Conservation (phyloP, 2,113 vertebrate species). For the Baryphthengus martii region DNA sequence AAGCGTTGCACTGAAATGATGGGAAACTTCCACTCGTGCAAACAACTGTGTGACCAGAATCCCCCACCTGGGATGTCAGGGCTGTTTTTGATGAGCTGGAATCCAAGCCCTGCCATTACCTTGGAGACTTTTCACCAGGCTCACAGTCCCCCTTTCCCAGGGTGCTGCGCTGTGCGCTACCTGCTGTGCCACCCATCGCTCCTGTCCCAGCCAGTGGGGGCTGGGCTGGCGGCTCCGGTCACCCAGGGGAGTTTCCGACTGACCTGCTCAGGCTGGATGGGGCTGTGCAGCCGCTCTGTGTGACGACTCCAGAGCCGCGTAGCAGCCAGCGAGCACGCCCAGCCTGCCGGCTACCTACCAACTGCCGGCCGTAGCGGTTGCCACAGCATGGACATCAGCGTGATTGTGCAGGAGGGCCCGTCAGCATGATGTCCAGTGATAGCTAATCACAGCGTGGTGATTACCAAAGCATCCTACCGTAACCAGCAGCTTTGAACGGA, state of each 20-base stretch:
- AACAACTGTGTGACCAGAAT: background rate
- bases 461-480: background rate
- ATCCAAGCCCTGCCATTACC: background rate
- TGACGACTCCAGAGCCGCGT: background rate
- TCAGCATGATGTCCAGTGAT: no score
- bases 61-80: background rate
- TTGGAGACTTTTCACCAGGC: background rate
- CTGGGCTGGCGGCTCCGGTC: background rate
- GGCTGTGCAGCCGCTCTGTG: rapidly evolving
- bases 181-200: background rate
- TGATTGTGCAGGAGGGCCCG: no score
- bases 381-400: background rate
- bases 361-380: background rate
- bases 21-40: background rate
- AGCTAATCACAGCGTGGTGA: no score
- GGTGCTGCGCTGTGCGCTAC: background rate
- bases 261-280: background rate
- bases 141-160: background rate
- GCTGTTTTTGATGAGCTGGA: background rate
- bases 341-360: background rate
- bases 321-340: background rate
- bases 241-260: background rate
- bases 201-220: rapidly evolving
- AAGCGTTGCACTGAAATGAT: background rate
- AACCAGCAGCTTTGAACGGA: background rate